These are phyloP conservation scores for Danio tinwini DNA, from an alignment of 2,797 vertebrate genomes.

Conservation along the genomic window DNA sequence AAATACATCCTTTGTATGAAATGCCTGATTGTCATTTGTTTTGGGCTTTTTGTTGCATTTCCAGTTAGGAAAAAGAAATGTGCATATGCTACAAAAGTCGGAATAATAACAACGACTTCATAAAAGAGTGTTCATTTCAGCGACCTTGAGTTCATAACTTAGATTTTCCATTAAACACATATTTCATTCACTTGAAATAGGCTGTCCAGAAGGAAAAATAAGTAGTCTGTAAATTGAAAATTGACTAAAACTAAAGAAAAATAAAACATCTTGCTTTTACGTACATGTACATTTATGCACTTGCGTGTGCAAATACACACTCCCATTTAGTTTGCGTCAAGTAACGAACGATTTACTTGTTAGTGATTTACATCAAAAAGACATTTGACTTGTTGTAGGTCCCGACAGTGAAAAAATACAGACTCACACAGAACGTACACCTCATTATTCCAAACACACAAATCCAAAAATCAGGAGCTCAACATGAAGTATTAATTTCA, in stretches of 20 bases:
- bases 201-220: not conserved
- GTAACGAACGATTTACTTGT: not conserved
- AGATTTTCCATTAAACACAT: not conserved
- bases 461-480: slow-evolving; percentile 13
- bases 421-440: too few relatives aligned
- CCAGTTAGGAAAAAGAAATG: not conserved
- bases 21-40: slow-evolving; percentile 40
- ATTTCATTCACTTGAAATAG: not conserved
- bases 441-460: not conserved
- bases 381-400: not conserved
- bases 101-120: not conserved
- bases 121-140: not conserved
- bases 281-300: slow-evolving; percentile 2
- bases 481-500: slow-evolving; percentile 1
- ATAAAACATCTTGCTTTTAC: not conserved
- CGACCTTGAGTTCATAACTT: not conserved
- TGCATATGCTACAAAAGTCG: not conserved
- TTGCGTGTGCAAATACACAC: slow-evolving; percentile 21
- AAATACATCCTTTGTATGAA: not conserved
- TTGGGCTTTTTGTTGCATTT: slow-evolving; percentile 13
- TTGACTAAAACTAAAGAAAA: not conserved
- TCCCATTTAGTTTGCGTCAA: slow-evolving; percentile 28
- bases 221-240: not conserved
- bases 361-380: slow-evolving; percentile 8
- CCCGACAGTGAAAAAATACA: not conserved